Percentiles rank a stretch among this genome's conserved stretches.
Conservation (phyloP, 2,888 invertebrate genomes). For the Zaprionus obscuricornis region DNA sequence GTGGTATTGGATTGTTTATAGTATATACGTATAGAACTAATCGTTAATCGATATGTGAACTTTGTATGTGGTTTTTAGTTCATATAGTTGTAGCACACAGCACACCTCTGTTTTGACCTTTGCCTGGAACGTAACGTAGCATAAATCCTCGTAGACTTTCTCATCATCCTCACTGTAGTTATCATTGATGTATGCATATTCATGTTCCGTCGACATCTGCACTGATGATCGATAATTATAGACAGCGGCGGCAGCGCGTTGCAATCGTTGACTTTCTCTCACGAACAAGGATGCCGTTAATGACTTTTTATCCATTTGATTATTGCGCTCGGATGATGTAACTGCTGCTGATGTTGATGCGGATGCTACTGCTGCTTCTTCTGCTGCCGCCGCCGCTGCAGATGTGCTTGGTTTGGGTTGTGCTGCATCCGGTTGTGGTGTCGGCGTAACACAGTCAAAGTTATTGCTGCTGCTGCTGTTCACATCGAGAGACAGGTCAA, state of each 20-base stretch:
- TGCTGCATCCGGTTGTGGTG: conserved; percentile 20
- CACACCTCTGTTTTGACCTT: conserved; percentile 87
- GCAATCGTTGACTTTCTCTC: conserved; percentile 74
- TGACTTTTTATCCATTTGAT: too few species aligned
- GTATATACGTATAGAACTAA: too few species aligned
- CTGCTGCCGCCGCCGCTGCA: conserved; percentile 27
- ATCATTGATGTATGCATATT: conserved; percentile 80
- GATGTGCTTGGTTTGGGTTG: conserved; percentile 40
- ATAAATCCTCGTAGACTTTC: conserved; percentile 94
- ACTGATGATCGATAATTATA: conserved; percentile 80
- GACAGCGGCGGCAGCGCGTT: conserved; percentile 80
- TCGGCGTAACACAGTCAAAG: conserved; percentile 56
- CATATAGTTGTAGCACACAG: too few species aligned
- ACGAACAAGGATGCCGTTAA: conserved; percentile 43
- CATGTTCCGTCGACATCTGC: conserved; percentile 71
- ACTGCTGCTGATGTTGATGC: conserved; percentile 18
- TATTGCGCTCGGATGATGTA: too few species aligned
- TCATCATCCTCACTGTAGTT: conserved; percentile 86
- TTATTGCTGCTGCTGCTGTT: conserved; percentile 14
- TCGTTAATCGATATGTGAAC: too few species aligned
- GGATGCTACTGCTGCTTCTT: neutral
- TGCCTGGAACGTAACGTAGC: conserved; percentile 92
- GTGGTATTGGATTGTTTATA: too few species aligned
- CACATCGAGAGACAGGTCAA: conserved; percentile 51
- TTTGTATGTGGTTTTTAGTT: neutral